Evolutionary conservation across 2,113 vertebrate species (phyloP).

Genomic region (Canis aureus): DNA sequence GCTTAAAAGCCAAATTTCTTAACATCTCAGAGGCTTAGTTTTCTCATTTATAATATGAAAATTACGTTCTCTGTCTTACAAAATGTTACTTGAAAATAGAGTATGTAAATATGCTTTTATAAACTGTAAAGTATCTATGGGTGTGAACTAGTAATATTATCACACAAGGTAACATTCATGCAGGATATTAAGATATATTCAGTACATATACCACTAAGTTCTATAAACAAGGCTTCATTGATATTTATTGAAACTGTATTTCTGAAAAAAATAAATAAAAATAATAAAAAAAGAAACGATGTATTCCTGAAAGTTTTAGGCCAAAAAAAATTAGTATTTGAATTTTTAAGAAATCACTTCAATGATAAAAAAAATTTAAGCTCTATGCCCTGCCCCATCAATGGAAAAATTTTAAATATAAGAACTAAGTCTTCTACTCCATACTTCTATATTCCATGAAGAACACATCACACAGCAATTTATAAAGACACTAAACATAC

Average conservation of each 20-base stretch:
- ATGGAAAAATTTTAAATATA: neutral
- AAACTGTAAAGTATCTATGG: neutral
- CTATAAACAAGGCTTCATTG: neutral
- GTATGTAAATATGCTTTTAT: neutral
- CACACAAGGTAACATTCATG: neutral
- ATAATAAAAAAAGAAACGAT: no score
- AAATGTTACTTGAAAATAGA: neutral
- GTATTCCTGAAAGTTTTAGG: neutral
- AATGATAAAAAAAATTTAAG: neutral
- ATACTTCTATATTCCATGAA: neutral
- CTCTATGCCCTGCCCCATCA: neutral
- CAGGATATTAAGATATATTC: neutral
- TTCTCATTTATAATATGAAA: slow-evolving; percentile 33
- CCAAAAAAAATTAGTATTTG: neutral
- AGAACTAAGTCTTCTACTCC: neutral
- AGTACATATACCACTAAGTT: neutral
- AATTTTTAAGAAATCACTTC: neutral
- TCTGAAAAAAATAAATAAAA: neutral
- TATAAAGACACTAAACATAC: neutral
- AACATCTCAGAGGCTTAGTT: neutral
- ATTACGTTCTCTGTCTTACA: neutral
- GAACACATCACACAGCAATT: neutral
- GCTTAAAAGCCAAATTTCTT: slow-evolving; percentile 31
- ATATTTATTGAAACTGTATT: neutral
- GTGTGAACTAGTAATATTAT: neutral